Evolutionary conservation across 2,888 invertebrate species (phyloP), one percentile per base, ranked within the genome.

Genomic region (Nomada ferruginata): DNA sequence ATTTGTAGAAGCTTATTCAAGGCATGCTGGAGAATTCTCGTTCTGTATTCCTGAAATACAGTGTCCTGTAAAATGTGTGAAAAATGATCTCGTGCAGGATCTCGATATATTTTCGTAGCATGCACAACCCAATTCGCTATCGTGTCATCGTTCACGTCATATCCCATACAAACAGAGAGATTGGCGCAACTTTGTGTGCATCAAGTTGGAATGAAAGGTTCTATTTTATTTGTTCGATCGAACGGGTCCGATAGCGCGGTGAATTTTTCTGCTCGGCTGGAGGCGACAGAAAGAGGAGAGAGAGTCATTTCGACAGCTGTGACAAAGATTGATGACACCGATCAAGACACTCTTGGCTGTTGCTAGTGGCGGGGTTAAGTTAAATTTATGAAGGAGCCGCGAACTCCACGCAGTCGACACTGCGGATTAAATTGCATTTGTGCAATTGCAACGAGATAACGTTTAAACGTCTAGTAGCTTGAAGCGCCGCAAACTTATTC

Each of bases 311-410:
- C 76, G 63, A 77, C 47, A 29, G 23, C 50, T 11, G 23, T 57
- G 66, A 18, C 75, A 63, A 69, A 76, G 79, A 79, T 76, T 76
- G 69, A 79, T 79, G 79, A 55, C 50, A 23, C 20, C 61, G 79
- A 79, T 76, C 79, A 64, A 76, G 79, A 75, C 52, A 69, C 64
- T 79, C 76, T 36, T 36, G 76, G 63, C 76, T 52, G 50, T 36
- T 23, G 69, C 55, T 52, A 52, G 61, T 52, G 18, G 42, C 20
- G 55, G 57, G 61, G 78, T 78, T 76, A 68, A 78, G 53, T 68
- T 68, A 18, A 76, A 78, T 76, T 76, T 69, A 78, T 69, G 68
- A 66, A 42, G 42, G 61, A 76, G 68, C 55, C 61, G 61, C 55
- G 68, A 53, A 50, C 68, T 61, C 47, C 55, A 57, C 63, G 36